Percentiles rank a stretch among this genome's conserved stretches.
These are phyloP conservation scores for Rhopalosiphum maidis DNA, from an alignment of 1,140 invertebrate genomes.

Conservation along the genomic window DNA sequence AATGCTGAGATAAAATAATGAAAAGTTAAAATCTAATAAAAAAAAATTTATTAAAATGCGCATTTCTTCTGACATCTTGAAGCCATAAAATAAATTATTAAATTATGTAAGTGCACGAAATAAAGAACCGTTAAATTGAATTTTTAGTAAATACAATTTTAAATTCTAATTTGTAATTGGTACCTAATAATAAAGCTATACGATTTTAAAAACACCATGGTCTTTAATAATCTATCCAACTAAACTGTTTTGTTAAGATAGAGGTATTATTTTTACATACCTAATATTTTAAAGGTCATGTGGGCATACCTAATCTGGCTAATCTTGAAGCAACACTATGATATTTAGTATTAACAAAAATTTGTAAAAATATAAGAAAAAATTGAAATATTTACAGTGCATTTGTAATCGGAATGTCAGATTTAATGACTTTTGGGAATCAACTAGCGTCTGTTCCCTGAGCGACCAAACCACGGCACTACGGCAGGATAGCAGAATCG, in stretches of 20 bases:
- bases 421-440: constrained; percentile 52
- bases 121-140: neutral
- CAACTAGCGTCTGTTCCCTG: constrained; percentile 18
- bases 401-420: constrained; percentile 41
- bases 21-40: constrained; percentile 1
- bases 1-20: too few species aligned
- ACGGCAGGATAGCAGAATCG: neutral
- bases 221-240: neutral
- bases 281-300: constrained; percentile 9
- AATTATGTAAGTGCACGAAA: neutral
- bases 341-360: neutral
- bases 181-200: neutral
- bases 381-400: constrained; percentile 23
- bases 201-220: neutral
- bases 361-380: neutral
- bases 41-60: neutral
- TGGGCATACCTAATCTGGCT: neutral
- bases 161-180: neutral
- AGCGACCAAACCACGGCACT: neutral
- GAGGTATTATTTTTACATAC: neutral
- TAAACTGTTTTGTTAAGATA: neutral
- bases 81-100: neutral
- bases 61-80: neutral
- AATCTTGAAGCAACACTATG: neutral
- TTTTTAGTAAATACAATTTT: neutral